Evolutionary conservation across 2,113 vertebrate genomes (phyloP).

Genomic region (Petrocephalus zakoni): DNA sequence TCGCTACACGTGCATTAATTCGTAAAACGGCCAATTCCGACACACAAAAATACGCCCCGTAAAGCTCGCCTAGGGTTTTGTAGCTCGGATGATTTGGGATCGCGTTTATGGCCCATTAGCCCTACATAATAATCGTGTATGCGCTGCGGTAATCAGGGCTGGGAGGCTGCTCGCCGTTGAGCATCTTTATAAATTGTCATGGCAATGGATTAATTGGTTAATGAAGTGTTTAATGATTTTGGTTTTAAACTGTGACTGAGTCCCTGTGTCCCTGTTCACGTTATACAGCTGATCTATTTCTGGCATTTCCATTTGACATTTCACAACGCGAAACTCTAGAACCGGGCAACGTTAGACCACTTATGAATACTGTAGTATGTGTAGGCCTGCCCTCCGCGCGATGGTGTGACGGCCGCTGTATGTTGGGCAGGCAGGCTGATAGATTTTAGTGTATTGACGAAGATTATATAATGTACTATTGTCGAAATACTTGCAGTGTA

Average conservation of each 20-base stretch:
- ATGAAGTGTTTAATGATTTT: background rate
- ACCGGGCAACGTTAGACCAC: background rate
- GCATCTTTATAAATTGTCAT: background rate
- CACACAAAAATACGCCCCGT: background rate
- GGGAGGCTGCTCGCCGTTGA: background rate
- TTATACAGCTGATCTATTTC: no score
- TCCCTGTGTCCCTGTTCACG: no score
- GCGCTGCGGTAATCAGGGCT: background rate
- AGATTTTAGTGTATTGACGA: background rate
- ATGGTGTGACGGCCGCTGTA: background rate
- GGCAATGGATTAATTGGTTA: background rate
- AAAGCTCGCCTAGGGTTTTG: background rate
- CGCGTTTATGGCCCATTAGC: background rate
- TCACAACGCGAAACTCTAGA: no score
- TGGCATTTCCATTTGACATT: no score
- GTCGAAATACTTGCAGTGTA: background rate
- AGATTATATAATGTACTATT: background rate
- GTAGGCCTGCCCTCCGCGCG: background rate
- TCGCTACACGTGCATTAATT: background rate
- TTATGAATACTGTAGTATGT: background rate
- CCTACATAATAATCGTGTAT: background rate
- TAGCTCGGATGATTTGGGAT: background rate
- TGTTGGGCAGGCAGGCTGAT: background rate
- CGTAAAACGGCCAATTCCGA: background rate
- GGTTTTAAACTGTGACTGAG: background rate